A percentile compares a stretch with the other conserved stretches of the same genome.
Conservation (phyloP, 2,888 invertebrate genomes). For the Nycteola revayana region DNA sequence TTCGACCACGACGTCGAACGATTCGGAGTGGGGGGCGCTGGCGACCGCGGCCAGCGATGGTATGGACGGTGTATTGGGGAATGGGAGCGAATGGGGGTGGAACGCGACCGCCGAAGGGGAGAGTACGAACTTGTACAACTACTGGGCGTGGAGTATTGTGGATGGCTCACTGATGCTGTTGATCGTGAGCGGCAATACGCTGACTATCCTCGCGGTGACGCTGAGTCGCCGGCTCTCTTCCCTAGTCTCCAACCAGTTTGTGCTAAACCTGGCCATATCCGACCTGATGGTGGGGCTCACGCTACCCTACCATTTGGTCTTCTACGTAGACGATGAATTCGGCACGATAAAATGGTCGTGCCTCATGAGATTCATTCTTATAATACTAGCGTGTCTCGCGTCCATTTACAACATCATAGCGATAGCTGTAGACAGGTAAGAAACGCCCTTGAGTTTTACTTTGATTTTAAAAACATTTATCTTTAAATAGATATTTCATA, state of each 20-base stretch:
- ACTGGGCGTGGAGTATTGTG: conserved; percentile 84
- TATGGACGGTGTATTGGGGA: conserved; percentile 73
- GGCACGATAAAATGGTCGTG: conserved; percentile 84
- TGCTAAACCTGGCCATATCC: conserved; percentile 89
- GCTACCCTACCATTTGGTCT: conserved; percentile 89
- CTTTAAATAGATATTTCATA: conserved; percentile 17
- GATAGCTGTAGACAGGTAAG: conserved; percentile 87
- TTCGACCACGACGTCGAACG: conserved; percentile 72
- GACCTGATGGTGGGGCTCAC: conserved; percentile 90
- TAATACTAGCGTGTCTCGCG: conserved; percentile 88
- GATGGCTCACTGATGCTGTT: conserved; percentile 85
- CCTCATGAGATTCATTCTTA: conserved; percentile 87
- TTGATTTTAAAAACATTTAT: conserved; percentile 26
- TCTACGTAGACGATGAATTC: conserved; percentile 85
- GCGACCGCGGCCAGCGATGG: conserved; percentile 77
- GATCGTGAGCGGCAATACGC: conserved; percentile 87
- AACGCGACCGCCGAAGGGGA: conserved; percentile 56
- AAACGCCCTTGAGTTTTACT: conserved; percentile 17
- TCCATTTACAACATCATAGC: conserved; percentile 90
- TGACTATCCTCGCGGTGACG: conserved; percentile 88
- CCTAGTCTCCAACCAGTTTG: conserved; percentile 89
- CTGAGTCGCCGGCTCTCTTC: conserved; percentile 86
- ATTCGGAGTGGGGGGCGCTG: conserved; percentile 68
- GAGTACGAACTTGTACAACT: conserved; percentile 62
- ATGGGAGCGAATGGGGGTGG: conserved; percentile 62